phyloP scores from a whole-genome alignment of 2,888 invertebrate genomes.

The Drosophila formosana region DNA sequence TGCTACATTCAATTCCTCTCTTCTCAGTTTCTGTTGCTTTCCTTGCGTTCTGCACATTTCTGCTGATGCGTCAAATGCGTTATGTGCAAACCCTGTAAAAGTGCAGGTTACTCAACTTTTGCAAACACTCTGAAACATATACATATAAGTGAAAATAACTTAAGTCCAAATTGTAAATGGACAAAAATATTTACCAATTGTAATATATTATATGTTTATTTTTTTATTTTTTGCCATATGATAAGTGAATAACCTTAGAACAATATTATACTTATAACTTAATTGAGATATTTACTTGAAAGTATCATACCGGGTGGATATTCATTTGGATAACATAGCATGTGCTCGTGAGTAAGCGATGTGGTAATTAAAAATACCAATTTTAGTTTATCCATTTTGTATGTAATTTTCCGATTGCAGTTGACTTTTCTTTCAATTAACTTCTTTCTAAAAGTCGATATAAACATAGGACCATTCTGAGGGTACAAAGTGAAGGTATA shows the following conservation, averaged over 20 bases:
- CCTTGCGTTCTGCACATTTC: conserved; percentile 26
- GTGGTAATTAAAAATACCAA: too few species aligned
- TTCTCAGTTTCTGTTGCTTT: background rate
- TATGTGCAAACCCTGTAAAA: conserved; percentile 23
- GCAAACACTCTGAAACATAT: background rate
- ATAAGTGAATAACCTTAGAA: too few species aligned
- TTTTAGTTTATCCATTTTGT: too few species aligned
- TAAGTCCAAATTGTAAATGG: too few species aligned
- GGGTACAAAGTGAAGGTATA: conserved; percentile 26
- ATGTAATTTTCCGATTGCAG: background rate
- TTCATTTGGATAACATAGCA: too few species aligned
- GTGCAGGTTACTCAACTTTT: background rate
- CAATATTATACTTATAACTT: too few species aligned
- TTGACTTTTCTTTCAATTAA: background rate
- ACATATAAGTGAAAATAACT: background rate
- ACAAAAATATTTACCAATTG: too few species aligned
- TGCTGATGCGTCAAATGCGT: conserved; percentile 54
- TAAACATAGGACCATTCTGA: background rate
- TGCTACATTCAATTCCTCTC: conserved; percentile 31
- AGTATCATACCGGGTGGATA: too few species aligned
- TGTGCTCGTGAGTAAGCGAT: too few species aligned
- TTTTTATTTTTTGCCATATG: too few species aligned
- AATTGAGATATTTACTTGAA: too few species aligned
- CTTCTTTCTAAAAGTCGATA: background rate
- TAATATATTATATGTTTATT: too few species aligned